These are phyloP conservation scores for Enteromius unitaeniatus DNA, from an alignment of 2,797 vertebrate genomes.

Conservation along the genomic window DNA sequence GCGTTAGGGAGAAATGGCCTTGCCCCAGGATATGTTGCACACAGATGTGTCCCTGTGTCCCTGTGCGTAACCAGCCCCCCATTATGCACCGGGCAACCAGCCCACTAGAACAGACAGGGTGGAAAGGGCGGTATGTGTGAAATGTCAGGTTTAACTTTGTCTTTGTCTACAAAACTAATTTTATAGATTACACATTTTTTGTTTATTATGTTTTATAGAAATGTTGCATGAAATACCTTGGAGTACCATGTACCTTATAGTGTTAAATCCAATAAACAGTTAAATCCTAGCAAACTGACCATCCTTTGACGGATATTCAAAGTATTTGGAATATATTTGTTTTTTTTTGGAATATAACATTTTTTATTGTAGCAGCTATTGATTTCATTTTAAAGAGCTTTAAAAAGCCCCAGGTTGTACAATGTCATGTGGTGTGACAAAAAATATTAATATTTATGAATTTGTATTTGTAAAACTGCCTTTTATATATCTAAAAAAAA, in stretches of 20 bases:
- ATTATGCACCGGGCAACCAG: slow-evolving; percentile 38
- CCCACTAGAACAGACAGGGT: neutral
- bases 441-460: neutral
- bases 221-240: neutral
- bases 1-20: slow-evolving; percentile 49
- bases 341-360: neutral
- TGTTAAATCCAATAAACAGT: neutral
- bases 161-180: neutral
- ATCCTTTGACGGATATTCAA: neutral
- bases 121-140: slow-evolving; percentile 8
- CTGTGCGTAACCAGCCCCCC: slow-evolving; percentile 44
- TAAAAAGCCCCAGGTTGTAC: neutral
- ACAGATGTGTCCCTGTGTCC: slow-evolving; percentile 61
- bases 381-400: neutral
- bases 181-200: neutral
- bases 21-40: slow-evolving; percentile 67
- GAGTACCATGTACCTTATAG: neutral
- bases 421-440: neutral
- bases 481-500: neutral
- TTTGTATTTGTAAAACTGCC: neutral
- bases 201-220: neutral
- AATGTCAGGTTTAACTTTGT: neutral
- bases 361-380: neutral
- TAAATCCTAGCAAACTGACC: neutral
- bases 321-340: too few species aligned